phyloP scores from a whole-genome alignment of 2,888 invertebrate species.

The Amphimallon solstitiale region DNA sequence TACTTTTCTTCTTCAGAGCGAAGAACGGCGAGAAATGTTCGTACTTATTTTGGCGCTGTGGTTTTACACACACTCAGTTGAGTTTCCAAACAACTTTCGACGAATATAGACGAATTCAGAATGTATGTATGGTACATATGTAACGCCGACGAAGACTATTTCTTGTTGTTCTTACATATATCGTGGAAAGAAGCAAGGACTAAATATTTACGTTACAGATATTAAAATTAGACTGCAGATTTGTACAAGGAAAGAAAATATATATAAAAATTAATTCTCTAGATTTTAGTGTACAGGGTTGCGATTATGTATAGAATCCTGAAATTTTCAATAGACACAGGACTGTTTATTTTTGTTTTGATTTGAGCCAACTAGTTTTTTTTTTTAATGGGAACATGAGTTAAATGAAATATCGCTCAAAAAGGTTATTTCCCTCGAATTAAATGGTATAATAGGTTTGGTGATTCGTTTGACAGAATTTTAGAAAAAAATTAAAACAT shows the following conservation, averaged over 20 bases:
- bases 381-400: no score
- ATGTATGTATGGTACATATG: not conserved
- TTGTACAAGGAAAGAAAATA: constrained; percentile 13
- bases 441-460: no score
- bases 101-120: no score
- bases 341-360: no score
- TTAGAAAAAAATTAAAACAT: no score
- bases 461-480: no score
- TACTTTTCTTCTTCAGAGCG: constrained; percentile 10
- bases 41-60: not conserved
- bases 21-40: not conserved
- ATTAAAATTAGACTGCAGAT: constrained; percentile 26
- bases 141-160: not conserved
- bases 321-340: no score
- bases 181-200: constrained; percentile 2
- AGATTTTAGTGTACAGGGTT: no score
- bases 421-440: no score
- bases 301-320: no score
- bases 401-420: no score
- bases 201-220: constrained; percentile 29
- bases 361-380: no score
- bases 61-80: not conserved
- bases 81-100: not conserved
- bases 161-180: constrained; percentile 7
- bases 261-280: not conserved